Conservation (phyloP, 2,797 vertebrate species). For the Sorex maritimensis region DNA sequence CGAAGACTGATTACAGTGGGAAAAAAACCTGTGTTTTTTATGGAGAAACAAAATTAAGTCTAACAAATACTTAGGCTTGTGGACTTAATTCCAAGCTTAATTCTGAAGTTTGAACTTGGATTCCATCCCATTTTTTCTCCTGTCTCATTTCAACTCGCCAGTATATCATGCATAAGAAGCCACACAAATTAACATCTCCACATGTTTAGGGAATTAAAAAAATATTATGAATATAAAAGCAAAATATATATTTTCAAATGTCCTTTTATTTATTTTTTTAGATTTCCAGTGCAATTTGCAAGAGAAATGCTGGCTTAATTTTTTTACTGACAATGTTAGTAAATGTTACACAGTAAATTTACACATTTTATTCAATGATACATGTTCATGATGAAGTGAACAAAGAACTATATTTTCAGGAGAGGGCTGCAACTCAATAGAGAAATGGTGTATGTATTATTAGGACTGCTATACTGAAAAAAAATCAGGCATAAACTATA, state of each 20-base stretch:
- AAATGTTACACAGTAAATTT: no score
- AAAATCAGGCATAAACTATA: not conserved
- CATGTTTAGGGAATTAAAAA: not conserved
- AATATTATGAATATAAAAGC: constrained; percentile 2
- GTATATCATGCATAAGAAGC: constrained; percentile 62
- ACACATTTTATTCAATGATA: not conserved
- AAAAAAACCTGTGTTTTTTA: constrained; percentile 67
- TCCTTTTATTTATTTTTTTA: constrained; percentile 49
- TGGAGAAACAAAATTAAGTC: constrained; percentile 64
- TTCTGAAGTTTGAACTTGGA: constrained; percentile 75
- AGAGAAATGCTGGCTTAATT: no score
- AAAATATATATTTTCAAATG: constrained; percentile 14
- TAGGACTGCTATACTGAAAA: constrained; percentile 1
- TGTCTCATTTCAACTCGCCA: constrained; percentile 72
- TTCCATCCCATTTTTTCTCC: constrained; percentile 58
- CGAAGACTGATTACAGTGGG: constrained; percentile 12
- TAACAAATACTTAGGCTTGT: constrained; percentile 46
- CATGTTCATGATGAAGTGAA: constrained; percentile 14
- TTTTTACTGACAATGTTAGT: no score
- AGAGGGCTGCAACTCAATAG: not conserved
- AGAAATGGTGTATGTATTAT: not conserved
- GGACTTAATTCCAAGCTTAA: constrained; percentile 67
- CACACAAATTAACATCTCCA: constrained; percentile 64
- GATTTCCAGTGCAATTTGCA: not conserved
- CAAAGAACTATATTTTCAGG: constrained; percentile 32